Percentiles rank a stretch among this genome's conserved stretches.
Evolutionary conservation across 2,797 vertebrate genomes (phyloP).

Genomic region (Rhinella marina): DNA sequence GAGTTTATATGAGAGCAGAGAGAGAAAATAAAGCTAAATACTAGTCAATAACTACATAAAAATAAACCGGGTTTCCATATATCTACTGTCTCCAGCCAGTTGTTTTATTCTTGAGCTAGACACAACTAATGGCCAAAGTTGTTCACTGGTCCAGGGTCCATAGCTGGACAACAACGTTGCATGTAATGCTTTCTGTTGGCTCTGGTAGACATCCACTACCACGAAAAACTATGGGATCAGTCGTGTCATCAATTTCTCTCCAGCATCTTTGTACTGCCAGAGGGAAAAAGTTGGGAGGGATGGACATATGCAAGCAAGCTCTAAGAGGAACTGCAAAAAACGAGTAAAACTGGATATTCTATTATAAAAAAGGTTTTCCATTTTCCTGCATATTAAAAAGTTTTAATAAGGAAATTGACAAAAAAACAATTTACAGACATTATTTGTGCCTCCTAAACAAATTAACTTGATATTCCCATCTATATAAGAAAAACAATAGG

Average conservation of each 20-base stretch:
- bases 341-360: not conserved
- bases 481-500: too few species aligned
- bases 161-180: not conserved
- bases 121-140: not conserved
- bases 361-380: not conserved
- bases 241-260: not conserved
- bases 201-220: too few species aligned
- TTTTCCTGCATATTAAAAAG: slow-evolving; percentile 37
- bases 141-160: not conserved
- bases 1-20: not conserved
- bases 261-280: not conserved
- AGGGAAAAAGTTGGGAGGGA: not conserved
- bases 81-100: not conserved
- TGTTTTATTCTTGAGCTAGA: not conserved
- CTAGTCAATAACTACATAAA: not conserved
- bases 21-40: not conserved
- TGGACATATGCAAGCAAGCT: not conserved
- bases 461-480: too few species aligned
- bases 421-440: too few species aligned
- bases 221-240: not conserved
- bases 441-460: too few species aligned
- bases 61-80: not conserved
- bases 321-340: not conserved
- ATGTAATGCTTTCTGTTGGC: too few species aligned
- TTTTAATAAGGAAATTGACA: not conserved